A percentile compares a stretch with the other conserved stretches of the same genome.
These are phyloP conservation scores for Iguana delicatissima DNA, from an alignment of 2,797 vertebrate genomes.

Conservation along the genomic window DNA sequence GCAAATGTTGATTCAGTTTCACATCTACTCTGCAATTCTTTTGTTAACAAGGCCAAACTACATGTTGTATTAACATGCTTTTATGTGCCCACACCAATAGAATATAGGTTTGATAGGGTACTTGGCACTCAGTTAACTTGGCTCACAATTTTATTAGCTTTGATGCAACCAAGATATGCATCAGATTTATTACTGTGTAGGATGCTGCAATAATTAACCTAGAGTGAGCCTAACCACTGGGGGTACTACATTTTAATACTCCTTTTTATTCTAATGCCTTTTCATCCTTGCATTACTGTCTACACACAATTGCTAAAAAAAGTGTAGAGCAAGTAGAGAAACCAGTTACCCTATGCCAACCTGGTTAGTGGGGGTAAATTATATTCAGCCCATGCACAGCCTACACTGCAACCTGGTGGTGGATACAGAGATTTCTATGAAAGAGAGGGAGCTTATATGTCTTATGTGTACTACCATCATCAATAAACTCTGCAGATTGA, in stretches of 20 bases:
- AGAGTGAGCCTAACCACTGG: neutral
- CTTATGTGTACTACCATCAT: too few species aligned
- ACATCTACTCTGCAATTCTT: neutral
- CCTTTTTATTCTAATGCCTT: neutral
- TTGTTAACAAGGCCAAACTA: neutral
- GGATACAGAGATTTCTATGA: neutral
- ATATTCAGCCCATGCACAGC: neutral
- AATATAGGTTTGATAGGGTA: neutral
- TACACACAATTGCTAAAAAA: neutral
- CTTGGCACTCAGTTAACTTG: neutral
- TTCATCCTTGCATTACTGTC: neutral
- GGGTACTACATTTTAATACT: neutral
- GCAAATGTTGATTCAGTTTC: neutral
- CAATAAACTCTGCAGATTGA: neutral
- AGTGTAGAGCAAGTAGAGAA: neutral
- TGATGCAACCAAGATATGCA: neutral
- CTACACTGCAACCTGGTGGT: neutral
- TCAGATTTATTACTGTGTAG: neutral
- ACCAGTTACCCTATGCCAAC: neutral
- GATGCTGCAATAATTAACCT: neutral
- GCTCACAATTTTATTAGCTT: neutral
- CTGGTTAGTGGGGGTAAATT: too few species aligned
- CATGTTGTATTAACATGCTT: neutral
- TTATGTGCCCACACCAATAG: neutral
- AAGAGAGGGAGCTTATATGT: neutral